Evolutionary conservation across 1,140 invertebrate species (phyloP).

Genomic region (Lordiphosa mommai): DNA sequence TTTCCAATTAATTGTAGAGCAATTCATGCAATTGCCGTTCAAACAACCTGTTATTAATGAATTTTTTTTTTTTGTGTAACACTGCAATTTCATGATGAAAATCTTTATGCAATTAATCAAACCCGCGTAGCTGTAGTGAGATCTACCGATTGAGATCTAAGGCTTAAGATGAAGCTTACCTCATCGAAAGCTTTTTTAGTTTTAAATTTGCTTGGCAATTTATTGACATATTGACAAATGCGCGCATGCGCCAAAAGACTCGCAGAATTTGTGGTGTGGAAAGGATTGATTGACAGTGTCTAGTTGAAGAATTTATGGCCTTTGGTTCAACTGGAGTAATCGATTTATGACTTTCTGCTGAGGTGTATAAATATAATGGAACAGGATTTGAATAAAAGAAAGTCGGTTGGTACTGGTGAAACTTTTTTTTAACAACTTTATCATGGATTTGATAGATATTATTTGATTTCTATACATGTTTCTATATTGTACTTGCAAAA

Average conservation of each 20-base stretch:
- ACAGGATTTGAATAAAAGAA: too few relatives aligned
- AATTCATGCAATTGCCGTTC: not conserved
- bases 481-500: too few relatives aligned
- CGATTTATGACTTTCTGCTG: constrained; percentile 10
- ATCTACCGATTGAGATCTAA: not conserved
- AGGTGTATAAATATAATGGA: too few relatives aligned
- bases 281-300: constrained; percentile 36
- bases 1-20: constrained; percentile 36
- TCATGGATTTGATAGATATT: too few relatives aligned
- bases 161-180: constrained; percentile 23
- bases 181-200: constrained; percentile 42
- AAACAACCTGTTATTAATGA: constrained; percentile 25
- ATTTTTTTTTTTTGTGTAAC: constrained; percentile 8
- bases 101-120: constrained; percentile 46
- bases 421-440: too few relatives aligned
- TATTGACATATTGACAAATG: constrained; percentile 56
- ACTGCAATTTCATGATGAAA: constrained; percentile 16
- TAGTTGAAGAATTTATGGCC: constrained; percentile 11
- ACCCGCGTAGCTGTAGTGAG: not conserved
- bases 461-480: too few relatives aligned
- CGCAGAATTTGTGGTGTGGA: not conserved
- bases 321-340: constrained; percentile 8
- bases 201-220: constrained; percentile 25
- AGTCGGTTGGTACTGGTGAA: too few relatives aligned
- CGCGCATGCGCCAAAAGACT: constrained; percentile 15